These are phyloP conservation scores for Entelurus aequoreus DNA, from an alignment of 2,113 vertebrate genomes.

Conservation along the genomic window DNA sequence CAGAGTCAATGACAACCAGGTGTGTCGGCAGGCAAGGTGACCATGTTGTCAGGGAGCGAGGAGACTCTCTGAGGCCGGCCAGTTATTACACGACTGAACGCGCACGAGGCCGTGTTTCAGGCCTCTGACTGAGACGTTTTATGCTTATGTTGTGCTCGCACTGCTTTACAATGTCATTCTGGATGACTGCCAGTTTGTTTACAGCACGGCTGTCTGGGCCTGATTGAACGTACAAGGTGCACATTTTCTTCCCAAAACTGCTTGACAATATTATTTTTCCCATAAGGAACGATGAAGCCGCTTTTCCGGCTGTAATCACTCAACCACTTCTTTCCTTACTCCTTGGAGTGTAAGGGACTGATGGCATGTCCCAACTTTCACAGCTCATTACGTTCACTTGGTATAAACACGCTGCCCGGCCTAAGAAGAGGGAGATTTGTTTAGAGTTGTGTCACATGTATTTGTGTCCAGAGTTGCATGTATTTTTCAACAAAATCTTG, in stretches of 20 bases:
- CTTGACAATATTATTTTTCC: neutral
- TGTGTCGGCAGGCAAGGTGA: slow-evolving; percentile 41
- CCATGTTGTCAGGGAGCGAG: slow-evolving; percentile 5
- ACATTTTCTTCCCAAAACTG: neutral
- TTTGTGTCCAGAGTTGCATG: too few relatives aligned
- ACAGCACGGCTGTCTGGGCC: neutral
- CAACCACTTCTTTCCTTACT: neutral
- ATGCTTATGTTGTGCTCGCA: slow-evolving; percentile 2
- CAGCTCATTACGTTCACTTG: too few relatives aligned
- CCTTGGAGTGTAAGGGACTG: neutral
- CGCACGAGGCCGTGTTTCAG: slow-evolving; percentile 4
- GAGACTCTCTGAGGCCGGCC: slow-evolving; percentile 11
- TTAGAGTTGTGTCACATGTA: too few relatives aligned
- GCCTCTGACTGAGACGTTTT: slow-evolving; percentile 3
- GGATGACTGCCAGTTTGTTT: neutral
- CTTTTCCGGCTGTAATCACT: slow-evolving; percentile 1
- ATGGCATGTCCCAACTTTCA: too few relatives aligned
- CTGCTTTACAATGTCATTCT: neutral
- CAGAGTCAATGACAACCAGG: slow-evolving; percentile 57
- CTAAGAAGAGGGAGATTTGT: too few relatives aligned
- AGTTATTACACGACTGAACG: slow-evolving; percentile 10
- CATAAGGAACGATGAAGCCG: slow-evolving; percentile 4
- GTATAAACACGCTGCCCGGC: too few relatives aligned
- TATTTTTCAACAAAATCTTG: too few relatives aligned
- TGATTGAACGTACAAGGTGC: slow-evolving; percentile 1